A percentile compares a stretch with the other conserved stretches of the same genome.
These are phyloP conservation scores for Arremon brunneinucha DNA, from an alignment of 2,797 vertebrate species.

Conservation along the genomic window DNA sequence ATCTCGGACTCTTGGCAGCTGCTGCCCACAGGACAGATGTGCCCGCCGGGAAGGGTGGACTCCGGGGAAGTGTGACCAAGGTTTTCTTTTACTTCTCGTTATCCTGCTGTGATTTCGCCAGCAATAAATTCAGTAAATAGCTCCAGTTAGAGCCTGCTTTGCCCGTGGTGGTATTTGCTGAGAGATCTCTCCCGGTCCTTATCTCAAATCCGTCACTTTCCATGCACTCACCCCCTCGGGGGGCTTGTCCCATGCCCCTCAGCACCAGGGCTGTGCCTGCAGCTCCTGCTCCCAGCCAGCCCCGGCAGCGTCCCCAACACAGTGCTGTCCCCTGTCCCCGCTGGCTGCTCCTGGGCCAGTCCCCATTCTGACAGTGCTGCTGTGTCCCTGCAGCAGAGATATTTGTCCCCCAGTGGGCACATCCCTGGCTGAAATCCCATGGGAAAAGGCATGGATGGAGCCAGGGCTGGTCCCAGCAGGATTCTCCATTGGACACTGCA, in stretches of 20 bases:
- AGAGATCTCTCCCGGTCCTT: not conserved
- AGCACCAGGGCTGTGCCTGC: not conserved
- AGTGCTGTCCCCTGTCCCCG: not conserved
- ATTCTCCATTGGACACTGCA: accelerated
- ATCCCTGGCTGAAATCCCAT: not conserved
- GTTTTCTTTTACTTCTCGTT: not conserved
- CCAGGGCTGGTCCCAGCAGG: not conserved
- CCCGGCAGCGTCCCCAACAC: accelerated
- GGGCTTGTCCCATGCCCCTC: not conserved
- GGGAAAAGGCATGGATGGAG: not conserved
- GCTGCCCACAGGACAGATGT: not conserved
- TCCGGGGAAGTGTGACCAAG: accelerated
- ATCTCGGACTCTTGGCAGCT: accelerated
- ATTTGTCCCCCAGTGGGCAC: not conserved
- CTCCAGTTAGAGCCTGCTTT: not conserved
- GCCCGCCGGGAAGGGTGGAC: not conserved
- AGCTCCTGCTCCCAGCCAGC: not conserved
- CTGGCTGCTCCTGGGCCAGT: not conserved
- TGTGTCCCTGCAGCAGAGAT: not conserved
- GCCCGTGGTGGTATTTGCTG: accelerated
- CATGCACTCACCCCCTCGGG: accelerated
- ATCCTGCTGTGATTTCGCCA: not conserved
- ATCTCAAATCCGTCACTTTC: not conserved
- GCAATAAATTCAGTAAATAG: too few relatives aligned
- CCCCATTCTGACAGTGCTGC: not conserved